Percentiles rank a stretch among this genome's conserved stretches.
Evolutionary conservation across 2,113 vertebrate genomes (phyloP).

Genomic region (rat (Rattus norvegicus)): GRCr8 NC_086039.1:109140001-109140500

Average conservation of each 20-base stretch:
- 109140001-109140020: constrained; percentile 58
- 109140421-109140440: constrained; percentile 76
- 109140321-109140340: constrained; percentile 75
- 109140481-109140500: constrained; percentile 69
- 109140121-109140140: constrained; percentile 65
- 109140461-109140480: constrained; percentile 70
- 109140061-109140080: constrained; percentile 71
- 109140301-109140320: constrained; percentile 71
- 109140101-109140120: not conserved
- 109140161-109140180: constrained; percentile 76
- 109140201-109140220: constrained; percentile 60
- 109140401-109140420: constrained; percentile 70
- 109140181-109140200: constrained; percentile 75
- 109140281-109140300: constrained; percentile 70
- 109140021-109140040: constrained; percentile 60
- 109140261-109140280: constrained; percentile 69
- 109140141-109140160: constrained; percentile 70
- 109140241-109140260: constrained; percentile 76
- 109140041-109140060: constrained; percentile 41
- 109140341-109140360: constrained; percentile 46
- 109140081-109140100: constrained; percentile 70
- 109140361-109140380: constrained; percentile 68
- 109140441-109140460: constrained; percentile 74
- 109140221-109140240: constrained; percentile 70
- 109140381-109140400: constrained; percentile 75